Conservation (phyloP, 2,888 invertebrate genomes). For the Junonia oenone region DNA sequence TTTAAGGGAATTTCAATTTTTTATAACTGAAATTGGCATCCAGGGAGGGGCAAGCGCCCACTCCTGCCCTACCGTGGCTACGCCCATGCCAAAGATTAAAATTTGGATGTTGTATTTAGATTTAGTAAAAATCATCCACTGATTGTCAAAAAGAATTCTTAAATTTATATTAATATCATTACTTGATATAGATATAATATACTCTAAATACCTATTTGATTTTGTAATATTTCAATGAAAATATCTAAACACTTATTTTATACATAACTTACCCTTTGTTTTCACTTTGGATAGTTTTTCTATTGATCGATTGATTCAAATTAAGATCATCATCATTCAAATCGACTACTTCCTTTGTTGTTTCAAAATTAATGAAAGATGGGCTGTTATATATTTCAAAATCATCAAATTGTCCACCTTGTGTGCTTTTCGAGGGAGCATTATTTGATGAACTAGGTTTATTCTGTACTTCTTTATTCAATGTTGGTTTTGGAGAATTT, state of each 20-base stretch:
- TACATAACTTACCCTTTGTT: slow-evolving; percentile 9
- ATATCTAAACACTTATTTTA: too few relatives aligned
- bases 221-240: too few relatives aligned
- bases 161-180: too few relatives aligned
- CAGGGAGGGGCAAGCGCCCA: too few relatives aligned
- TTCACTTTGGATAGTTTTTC: background rate
- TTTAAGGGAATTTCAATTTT: too few relatives aligned
- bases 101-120: too few relatives aligned
- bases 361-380: slow-evolving; percentile 14
- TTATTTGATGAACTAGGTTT: background rate
- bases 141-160: too few relatives aligned
- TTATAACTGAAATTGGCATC: too few relatives aligned
- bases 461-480: background rate
- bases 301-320: background rate
- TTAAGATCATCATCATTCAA: slow-evolving; percentile 16
- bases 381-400: slow-evolving; percentile 14
- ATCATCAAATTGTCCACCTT: slow-evolving; percentile 8
- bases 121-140: too few relatives aligned
- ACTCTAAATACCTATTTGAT: background rate
- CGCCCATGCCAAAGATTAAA: too few relatives aligned
- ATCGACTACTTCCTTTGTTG: slow-evolving; percentile 6
- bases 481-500: background rate
- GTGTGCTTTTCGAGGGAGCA: background rate
- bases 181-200: too few relatives aligned
- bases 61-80: too few relatives aligned